These are phyloP conservation scores for Drosophila peninsularis DNA, from an alignment of 2,888 invertebrate species.

Conservation along the genomic window DNA sequence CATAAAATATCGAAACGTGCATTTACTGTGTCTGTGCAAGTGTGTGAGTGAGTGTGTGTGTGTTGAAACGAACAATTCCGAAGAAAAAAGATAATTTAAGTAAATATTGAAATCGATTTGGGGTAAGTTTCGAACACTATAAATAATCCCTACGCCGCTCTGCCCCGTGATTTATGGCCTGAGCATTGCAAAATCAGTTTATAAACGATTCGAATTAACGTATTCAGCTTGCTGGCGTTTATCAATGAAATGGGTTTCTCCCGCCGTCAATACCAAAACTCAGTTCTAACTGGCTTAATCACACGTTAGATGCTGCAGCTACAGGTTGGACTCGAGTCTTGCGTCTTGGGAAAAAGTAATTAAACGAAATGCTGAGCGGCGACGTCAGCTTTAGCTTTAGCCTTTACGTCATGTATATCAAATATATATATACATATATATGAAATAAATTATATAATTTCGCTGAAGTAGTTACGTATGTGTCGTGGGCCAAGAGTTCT, in stretches of 20 bases:
- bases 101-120: constrained; percentile 53
- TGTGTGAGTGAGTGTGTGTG: constrained; percentile 12
- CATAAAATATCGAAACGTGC: constrained; percentile 32
- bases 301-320: neutral
- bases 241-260: constrained; percentile 59
- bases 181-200: constrained; percentile 18
- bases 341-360: constrained; percentile 57
- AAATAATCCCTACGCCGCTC: constrained; percentile 50
- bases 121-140: constrained; percentile 67
- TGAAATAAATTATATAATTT: constrained; percentile 4
- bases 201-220: constrained; percentile 30
- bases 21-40: constrained; percentile 26
- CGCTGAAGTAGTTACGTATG: neutral
- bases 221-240: constrained; percentile 14
- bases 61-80: constrained; percentile 57
- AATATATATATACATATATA: constrained; percentile 18
- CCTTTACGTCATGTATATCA: constrained; percentile 16
- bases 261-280: constrained; percentile 15
- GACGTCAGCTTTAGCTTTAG: constrained; percentile 24
- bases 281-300: constrained; percentile 28
- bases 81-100: constrained; percentile 39
- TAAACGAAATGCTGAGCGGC: constrained; percentile 18
- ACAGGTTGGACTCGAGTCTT: neutral
- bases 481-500: constrained; percentile 30
- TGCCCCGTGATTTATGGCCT: constrained; percentile 45